phyloP scores from a whole-genome alignment of 2,113 vertebrate species.

The Scomber scombrus region DNA sequence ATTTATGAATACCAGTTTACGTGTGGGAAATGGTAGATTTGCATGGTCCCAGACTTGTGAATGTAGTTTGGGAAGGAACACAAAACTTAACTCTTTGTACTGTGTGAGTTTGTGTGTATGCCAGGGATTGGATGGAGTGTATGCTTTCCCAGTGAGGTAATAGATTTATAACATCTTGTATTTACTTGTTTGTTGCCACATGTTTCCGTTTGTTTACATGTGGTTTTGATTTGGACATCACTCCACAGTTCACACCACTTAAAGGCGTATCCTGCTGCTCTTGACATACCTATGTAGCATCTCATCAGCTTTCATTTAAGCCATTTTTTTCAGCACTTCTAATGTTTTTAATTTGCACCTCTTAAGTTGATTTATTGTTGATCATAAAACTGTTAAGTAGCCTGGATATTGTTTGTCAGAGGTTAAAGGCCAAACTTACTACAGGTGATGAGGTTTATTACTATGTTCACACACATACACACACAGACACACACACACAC shows the following conservation, averaged over 20 bases:
- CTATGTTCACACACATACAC: constrained; percentile 24
- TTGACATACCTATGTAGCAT: constrained; percentile 81
- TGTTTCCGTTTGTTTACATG: constrained; percentile 71
- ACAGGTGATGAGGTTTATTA: constrained; percentile 57
- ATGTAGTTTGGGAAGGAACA: constrained; percentile 13
- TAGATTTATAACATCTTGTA: constrained; percentile 18
- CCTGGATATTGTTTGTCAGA: constrained; percentile 39
- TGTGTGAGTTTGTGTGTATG: background rate
- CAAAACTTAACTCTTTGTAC: background rate
- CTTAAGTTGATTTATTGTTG: constrained; percentile 23
- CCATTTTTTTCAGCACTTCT: constrained; percentile 11
- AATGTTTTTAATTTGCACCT: background rate
- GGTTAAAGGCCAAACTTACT: constrained; percentile 53
- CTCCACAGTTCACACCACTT: constrained; percentile 23
- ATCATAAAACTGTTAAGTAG: constrained; percentile 42
- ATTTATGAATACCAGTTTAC: background rate
- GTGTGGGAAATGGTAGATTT: constrained; percentile 16
- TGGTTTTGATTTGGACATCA: constrained; percentile 69
- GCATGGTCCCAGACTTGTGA: constrained; percentile 6
- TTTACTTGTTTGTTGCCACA: constrained; percentile 8
- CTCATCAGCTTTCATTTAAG: constrained; percentile 79
- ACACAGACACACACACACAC: background rate
- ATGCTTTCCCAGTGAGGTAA: constrained; percentile 46
- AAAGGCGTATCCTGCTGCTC: constrained; percentile 79
- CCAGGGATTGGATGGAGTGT: background rate